A percentile compares a stretch with the other conserved stretches of the same genome.
phyloP scores from a whole-genome alignment of 2,113 vertebrate genomes.

The Otocyon megalotis region DNA sequence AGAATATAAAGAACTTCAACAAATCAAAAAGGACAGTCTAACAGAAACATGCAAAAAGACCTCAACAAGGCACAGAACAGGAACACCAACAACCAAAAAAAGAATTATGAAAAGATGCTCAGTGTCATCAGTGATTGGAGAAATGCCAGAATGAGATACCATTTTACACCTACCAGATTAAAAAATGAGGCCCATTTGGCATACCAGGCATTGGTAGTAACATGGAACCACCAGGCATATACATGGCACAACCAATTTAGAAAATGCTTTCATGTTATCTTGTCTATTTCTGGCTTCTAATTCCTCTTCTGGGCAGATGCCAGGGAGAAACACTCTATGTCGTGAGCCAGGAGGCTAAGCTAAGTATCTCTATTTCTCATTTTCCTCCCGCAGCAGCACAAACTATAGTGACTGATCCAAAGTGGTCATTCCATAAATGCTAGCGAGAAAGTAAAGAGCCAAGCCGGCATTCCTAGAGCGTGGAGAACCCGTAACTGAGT shows the following conservation, averaged over 20 bases:
- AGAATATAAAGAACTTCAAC: not conserved
- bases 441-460: too few relatives aligned
- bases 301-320: not conserved
- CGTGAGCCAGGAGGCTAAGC: not conserved
- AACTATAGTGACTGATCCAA: too few relatives aligned
- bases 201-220: not conserved
- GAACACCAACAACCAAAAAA: not conserved
- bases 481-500: too few relatives aligned
- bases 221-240: not conserved
- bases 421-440: too few relatives aligned
- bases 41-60: not conserved
- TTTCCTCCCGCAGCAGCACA: too few relatives aligned
- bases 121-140: not conserved
- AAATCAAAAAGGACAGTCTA: not conserved
- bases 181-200: not conserved
- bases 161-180: too few relatives aligned
- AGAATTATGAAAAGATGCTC: not conserved
- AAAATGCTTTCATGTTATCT: not conserved
- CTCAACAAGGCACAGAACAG: not conserved
- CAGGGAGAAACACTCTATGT: not conserved
- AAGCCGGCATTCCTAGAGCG: too few relatives aligned
- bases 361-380: too few relatives aligned
- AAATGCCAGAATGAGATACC: not conserved
- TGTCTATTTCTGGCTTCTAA: not conserved
- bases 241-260: not conserved